phyloP scores from a whole-genome alignment of 2,888 invertebrate species.

The Julus scandinavius region DNA sequence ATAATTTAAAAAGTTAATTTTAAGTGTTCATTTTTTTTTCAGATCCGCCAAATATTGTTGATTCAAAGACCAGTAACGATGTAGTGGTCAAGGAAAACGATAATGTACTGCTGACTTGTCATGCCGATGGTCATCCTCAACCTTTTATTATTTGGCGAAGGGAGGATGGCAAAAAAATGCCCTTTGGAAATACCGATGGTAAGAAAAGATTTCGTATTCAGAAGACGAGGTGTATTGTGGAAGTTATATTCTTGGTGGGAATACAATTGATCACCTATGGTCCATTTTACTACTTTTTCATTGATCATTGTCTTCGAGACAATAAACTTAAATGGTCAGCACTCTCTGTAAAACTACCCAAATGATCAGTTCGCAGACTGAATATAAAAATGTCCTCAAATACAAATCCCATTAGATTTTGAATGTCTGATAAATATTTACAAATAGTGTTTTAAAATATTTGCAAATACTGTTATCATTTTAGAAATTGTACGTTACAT shows the following conservation, averaged over 20 bases:
- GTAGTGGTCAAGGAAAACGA: conserved; percentile 60
- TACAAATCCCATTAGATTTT: neutral
- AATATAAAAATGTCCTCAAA: neutral
- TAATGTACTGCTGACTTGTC: conserved; percentile 60
- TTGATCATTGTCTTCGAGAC: conserved; percentile 33
- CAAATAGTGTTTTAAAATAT: too few relatives aligned
- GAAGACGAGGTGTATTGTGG: neutral
- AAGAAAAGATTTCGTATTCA: conserved; percentile 58
- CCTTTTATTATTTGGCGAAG: conserved; percentile 87
- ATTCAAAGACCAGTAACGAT: conserved; percentile 58
- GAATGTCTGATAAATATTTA: neutral
- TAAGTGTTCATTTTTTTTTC: neutral
- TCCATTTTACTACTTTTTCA: conserved; percentile 7
- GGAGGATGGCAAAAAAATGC: conserved; percentile 85
- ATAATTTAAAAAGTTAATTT: too few relatives aligned
- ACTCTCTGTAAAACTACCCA: neutral
- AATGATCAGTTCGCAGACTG: neutral
- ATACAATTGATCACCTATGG: conserved; percentile 12
- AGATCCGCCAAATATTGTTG: conserved; percentile 59
- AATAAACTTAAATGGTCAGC: conserved; percentile 33
- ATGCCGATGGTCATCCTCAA: conserved; percentile 62
- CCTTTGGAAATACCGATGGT: conserved; percentile 68
- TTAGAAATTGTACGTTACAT: too few relatives aligned
- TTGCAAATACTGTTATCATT: too few relatives aligned
- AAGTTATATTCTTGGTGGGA: neutral